Evolutionary conservation across 2,113 vertebrate genomes (phyloP), one percentile per base, ranked within the genome.

Genomic region (Nerophis lumbriciformis): DNA sequence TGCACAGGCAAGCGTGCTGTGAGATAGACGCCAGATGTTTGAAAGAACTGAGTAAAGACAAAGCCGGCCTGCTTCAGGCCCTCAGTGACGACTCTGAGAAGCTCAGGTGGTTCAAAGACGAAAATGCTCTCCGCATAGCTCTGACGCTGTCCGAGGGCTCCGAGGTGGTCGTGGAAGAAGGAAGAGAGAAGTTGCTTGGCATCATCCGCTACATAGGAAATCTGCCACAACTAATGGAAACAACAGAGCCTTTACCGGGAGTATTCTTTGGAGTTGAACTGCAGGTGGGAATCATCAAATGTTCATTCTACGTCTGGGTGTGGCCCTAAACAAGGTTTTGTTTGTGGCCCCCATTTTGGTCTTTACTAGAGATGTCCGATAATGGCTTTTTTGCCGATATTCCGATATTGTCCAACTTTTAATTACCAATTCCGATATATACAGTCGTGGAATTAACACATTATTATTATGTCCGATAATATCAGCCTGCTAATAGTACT

Each of bases 241-340:
- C 0, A 2, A 0, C 7, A 1, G 53, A 56, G 57, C 15, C n/a
- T 1, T 90, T 13, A 4, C 49, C 0, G 91, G 84, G 4, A 0
- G 48, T 50, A 0, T 90, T 82, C 76, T 93, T 93, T 0, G 94
- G 93, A 10, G 80, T 95, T 15, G 91, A 96, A 53, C 73, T 95
- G 3, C 87, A 92, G 93, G 94, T 96, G 54, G 56, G 73, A 48
- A 35, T 53, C 15, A 16, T 53, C 5, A 61, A 6, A 59, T 16
- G 48, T 8, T 9, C 19, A 16, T 13, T 0, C 8, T 8, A 9
- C 21, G 8, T 7, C 38, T 28, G 28, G 28, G 28, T 28, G 28
- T 28, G 28, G 28, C 4, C 28, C 4, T 28, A 28, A 28, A 28
- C 28, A 28, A 28, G 28, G 28, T 28, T 28, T 28, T 28, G 28